These are phyloP conservation scores for Oryctes rhinoceros DNA, from an alignment of 1,140 invertebrate genomes.

Conservation along the genomic window DNA sequence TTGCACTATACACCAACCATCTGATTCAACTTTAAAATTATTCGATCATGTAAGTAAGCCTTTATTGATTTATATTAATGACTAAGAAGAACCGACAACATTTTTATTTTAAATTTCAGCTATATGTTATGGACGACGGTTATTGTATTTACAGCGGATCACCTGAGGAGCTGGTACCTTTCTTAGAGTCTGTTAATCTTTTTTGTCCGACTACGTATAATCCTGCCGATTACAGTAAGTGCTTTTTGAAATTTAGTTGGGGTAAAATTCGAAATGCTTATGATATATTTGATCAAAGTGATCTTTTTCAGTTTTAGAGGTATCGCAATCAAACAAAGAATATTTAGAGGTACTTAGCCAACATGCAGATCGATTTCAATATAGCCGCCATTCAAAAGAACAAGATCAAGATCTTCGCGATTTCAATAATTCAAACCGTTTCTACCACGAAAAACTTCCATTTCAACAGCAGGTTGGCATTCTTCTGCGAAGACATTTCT, in stretches of 20 bases:
- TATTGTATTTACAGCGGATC: conserved; percentile 80
- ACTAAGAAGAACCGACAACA: too few species aligned
- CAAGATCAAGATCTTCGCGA: neutral
- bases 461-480: neutral
- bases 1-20: conserved; percentile 87
- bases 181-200: conserved; percentile 71
- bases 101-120: conserved; percentile 62
- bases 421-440: neutral
- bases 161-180: conserved; percentile 74
- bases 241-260: neutral
- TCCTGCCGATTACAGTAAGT: conserved; percentile 82
- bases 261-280: neutral
- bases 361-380: neutral
- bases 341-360: neutral
- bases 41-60: conserved; percentile 70
- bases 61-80: too few species aligned
- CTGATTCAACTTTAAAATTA: conserved; percentile 77
- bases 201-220: conserved; percentile 83
- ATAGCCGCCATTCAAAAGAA: neutral
- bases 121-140: conserved; percentile 70
- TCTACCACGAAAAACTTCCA: neutral
- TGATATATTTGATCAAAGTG: neutral
- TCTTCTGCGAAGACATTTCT: neutral
- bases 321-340: neutral
- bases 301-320: neutral